Evolutionary conservation across 1,140 invertebrate genomes (phyloP), one percentile per base, ranked within the genome.

Genomic region (Radopholus similis): DNA sequence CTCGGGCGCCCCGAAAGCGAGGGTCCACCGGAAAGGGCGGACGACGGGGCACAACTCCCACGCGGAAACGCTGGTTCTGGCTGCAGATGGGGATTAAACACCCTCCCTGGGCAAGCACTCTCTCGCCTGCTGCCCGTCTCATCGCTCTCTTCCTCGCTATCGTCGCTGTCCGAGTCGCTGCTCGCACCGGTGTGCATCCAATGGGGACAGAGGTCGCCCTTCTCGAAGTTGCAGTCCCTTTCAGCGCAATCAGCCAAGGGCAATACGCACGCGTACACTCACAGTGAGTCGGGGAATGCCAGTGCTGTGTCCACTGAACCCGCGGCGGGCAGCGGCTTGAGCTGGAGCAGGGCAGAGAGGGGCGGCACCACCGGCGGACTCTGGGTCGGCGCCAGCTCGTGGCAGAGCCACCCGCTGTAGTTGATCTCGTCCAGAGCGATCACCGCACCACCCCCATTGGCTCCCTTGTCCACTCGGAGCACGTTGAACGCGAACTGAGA

Each of bases 161-260:
- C 72, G 42, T 47, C 21, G 49, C 6, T 71, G 21, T 58, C 51
- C 72, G 26, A 35, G 13, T 35, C 28, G 38, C 34, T 34, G n/a
- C n/a, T 35, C 13, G n/a, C 42, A 30, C 47, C 28, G 15, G 70
- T 69, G 26, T 71, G 30, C 68, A 53, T 73, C 72, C 72, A 73
- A 64, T 73, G 72, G 30, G 42, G 32, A 28, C 72, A 73, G 13
- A 69, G 38, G 58, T 73, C 72, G 11, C 37, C 59, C 32, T 30
- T 55, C 37, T 73, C 72, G 32, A 73, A 73, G 34, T 77, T 56
- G 56, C 72, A 73, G 21, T 73, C 72, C 11, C 76, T 37, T 11
- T 23, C 34, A 18, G 44, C 40, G 8, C 30, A 49, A 15, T 5
- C 4, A 26, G 11, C n/a, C 1, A 57, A 57, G 34, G 13, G 28